Conservation (phyloP, 2,797 vertebrate species). For the Acrocephalus scirpaceus region DNA sequence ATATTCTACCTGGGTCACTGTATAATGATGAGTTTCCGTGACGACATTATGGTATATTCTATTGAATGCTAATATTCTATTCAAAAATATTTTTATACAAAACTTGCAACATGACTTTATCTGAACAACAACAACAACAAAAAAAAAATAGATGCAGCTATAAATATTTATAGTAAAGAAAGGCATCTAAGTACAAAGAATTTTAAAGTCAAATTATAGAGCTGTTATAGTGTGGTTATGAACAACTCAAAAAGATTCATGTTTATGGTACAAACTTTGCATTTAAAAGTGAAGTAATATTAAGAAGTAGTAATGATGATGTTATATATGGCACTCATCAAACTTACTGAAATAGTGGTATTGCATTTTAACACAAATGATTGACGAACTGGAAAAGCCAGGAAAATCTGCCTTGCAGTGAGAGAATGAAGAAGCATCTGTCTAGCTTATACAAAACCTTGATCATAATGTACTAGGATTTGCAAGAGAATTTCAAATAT, state of each 20-base stretch:
- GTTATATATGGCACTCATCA: background rate
- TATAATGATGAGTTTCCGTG: background rate
- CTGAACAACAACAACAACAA: background rate
- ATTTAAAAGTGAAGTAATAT: background rate
- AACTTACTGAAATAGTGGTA: background rate
- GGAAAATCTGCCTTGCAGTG: background rate
- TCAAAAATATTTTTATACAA: background rate
- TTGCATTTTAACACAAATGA: background rate
- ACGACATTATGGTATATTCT: background rate
- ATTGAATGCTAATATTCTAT: background rate
- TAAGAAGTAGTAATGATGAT: background rate
- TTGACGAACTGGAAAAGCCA: background rate
- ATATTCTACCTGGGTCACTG: background rate
- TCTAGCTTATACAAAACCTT: background rate
- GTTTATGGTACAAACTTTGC: background rate
- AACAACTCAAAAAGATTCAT: background rate
- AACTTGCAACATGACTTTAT: background rate
- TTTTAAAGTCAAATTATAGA: background rate
- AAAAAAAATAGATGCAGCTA: background rate
- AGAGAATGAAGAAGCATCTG: background rate
- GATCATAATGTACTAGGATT: background rate
- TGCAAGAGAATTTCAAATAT: background rate
- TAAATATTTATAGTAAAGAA: background rate
- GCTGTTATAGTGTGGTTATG: background rate
- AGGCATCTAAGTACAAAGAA: background rate